Evolutionary conservation across 1,140 invertebrate genomes (phyloP).

Genomic region (Calephelis nemesis): DNA sequence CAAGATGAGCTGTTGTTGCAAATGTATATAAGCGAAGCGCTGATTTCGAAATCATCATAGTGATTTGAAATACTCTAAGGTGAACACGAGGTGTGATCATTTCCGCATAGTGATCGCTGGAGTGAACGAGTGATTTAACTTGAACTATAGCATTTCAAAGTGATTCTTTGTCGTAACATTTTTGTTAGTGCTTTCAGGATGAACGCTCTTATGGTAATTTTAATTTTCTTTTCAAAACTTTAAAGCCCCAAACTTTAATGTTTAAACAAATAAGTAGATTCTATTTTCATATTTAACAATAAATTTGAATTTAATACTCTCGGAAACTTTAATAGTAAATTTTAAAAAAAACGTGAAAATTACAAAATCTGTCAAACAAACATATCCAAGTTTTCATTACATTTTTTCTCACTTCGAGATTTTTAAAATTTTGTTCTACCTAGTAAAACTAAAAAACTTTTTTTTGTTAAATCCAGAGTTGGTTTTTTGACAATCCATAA

Average conservation of each 20-base stretch:
- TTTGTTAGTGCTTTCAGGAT: conserved; percentile 52
- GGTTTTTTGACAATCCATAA: no score
- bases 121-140: conserved; percentile 54
- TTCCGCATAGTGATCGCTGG: conserved; percentile 62
- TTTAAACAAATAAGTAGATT: not conserved
- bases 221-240: conserved; percentile 26
- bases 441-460: no score
- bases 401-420: no score
- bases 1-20: conserved; percentile 72
- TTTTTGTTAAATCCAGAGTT: no score
- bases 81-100: conserved; percentile 62
- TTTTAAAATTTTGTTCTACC: no score
- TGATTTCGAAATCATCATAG: conserved; percentile 77
- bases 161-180: conserved; percentile 38
- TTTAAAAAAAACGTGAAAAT: no score
- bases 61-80: conserved; percentile 71
- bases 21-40: conserved; percentile 75
- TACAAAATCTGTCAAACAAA: no score
- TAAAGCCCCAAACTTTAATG: conserved; percentile 6
- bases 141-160: conserved; percentile 52
- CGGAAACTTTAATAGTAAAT: no score
- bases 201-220: conserved; percentile 52
- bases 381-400: no score
- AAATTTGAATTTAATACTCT: no score
- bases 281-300: no score